Conservation (phyloP, 2,797 vertebrate genomes). For the Oreochromis mossambicus region DNA sequence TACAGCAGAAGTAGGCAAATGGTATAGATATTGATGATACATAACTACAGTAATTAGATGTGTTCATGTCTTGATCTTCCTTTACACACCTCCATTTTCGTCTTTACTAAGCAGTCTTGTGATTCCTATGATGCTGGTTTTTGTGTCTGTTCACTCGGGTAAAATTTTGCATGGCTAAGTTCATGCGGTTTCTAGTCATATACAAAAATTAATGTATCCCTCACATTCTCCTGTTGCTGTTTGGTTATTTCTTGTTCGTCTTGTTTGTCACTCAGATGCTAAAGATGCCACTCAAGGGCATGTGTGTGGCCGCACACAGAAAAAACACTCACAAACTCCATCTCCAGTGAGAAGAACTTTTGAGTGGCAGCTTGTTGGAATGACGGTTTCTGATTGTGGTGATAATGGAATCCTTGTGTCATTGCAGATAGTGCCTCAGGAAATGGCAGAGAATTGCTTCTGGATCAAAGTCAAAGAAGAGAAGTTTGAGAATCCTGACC, state of each 20-base stretch:
- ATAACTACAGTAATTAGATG: background rate
- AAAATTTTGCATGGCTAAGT: slow-evolving; percentile 4
- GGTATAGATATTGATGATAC: background rate
- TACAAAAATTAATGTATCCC: background rate
- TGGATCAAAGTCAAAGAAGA: slow-evolving; percentile 98
- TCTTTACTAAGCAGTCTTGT: background rate
- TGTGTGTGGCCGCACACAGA: slow-evolving; percentile 12
- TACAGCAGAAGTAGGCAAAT: background rate
- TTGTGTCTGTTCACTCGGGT: background rate
- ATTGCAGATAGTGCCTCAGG: slow-evolving; percentile 92
- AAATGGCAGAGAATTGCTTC: slow-evolving; percentile 95
- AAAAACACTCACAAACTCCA: slow-evolving; percentile 30
- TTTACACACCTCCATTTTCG: background rate
- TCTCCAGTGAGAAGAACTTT: slow-evolving; percentile 59
- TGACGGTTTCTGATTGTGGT: slow-evolving; percentile 64
- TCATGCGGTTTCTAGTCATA: background rate
- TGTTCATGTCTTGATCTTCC: slow-evolving; percentile 2
- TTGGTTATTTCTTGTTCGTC: background rate
- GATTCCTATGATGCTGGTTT: background rate
- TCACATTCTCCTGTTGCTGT: background rate
- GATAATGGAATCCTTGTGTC: slow-evolving; percentile 76
- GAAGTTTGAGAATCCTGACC: slow-evolving; percentile 90
- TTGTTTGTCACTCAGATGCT: slow-evolving; percentile 3
- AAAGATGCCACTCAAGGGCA: slow-evolving; percentile 28
- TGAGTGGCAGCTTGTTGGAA: slow-evolving; percentile 68